Evolutionary conservation across 2,113 vertebrate species (phyloP).

Genomic region (Eulemur rufifrons): DNA sequence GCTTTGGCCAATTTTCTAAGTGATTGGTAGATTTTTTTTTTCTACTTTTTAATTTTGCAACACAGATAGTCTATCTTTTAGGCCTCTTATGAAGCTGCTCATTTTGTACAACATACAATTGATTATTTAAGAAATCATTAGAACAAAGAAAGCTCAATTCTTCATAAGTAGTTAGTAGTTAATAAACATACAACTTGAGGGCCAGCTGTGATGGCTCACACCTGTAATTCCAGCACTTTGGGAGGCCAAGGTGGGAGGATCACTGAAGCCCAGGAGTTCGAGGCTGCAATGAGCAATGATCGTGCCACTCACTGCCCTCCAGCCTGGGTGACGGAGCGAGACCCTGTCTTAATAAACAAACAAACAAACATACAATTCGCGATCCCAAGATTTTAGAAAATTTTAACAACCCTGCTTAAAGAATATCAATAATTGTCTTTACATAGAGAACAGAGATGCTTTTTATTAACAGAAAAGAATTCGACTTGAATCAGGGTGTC

Average conservation of each 20-base stretch:
- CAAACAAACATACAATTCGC: background rate
- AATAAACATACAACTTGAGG: background rate
- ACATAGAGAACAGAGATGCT: background rate
- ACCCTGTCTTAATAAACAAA: too few relatives aligned
- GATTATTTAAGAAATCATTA: background rate
- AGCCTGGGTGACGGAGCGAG: too few relatives aligned
- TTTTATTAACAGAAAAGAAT: background rate
- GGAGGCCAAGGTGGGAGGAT: too few relatives aligned
- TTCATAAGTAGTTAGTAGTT: background rate
- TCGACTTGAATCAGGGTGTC: background rate
- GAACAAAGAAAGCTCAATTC: background rate
- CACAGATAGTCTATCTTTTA: background rate
- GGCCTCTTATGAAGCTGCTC: background rate
- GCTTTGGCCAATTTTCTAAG: background rate
- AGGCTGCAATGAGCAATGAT: too few relatives aligned
- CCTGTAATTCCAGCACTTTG: too few relatives aligned
- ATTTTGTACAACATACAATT: background rate
- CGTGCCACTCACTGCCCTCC: too few relatives aligned
- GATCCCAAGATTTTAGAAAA: background rate
- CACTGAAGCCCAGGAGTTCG: too few relatives aligned
- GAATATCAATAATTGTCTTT: background rate
- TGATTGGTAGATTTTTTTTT: background rate
- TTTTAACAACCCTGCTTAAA: background rate
- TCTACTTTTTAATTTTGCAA: background rate
- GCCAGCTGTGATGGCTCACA: too few relatives aligned